Base-by-base conservation (phyloP, 2,888 invertebrate species). In the Diachrysia chrysitis region DNA sequence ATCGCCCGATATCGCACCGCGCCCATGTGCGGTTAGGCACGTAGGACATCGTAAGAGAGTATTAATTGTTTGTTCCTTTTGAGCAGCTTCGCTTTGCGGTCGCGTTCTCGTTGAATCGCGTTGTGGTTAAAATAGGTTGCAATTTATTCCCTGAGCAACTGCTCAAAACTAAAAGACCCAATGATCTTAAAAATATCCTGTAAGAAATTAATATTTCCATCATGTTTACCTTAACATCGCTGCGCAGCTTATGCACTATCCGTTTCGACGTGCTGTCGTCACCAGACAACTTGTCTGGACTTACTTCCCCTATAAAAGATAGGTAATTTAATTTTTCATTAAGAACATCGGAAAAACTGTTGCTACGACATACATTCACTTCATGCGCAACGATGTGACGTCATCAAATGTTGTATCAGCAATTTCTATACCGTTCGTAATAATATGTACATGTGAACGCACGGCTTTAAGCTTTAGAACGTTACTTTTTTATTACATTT, bases 161-260 rank as follows among this genome's bases (percentile, higher is more conserved):
- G n/a, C n/a, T n/a, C n/a, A n/a, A n/a, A n/a, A n/a, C n/a, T n/a
- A n/a, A n/a, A n/a, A n/a, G n/a, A n/a, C n/a, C 17, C 17, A n/a
- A 42, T 16, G 46, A 46, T 46, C 46, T 46, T 46, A 46, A 46
- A 46, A 46, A n/a, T 17, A 17, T n/a, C n/a, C n/a, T n/a, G n/a
- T n/a, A n/a, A n/a, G n/a, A n/a, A n/a, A n/a, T n/a, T n/a, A n/a
- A n/a, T 51, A 51, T 21, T 19, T 51, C 19, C 17, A 48, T 23
- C 16, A 63, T 68, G 69, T 81, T 84, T 92, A 96, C 96, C 93
- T 98, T 98, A 3, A 98, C 98, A 91, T 98, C 98, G 84, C 97
- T 97, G 76, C 97, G 96, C 59, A 98, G 95, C 90, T 98, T 98
- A 84, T 98, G 98, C 16, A 98, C 98, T 77, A 98, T 97, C 78